phyloP scores from a whole-genome alignment of 35 echinoderm and acorn worm species.

The Stichopus chloronotus region DNA sequence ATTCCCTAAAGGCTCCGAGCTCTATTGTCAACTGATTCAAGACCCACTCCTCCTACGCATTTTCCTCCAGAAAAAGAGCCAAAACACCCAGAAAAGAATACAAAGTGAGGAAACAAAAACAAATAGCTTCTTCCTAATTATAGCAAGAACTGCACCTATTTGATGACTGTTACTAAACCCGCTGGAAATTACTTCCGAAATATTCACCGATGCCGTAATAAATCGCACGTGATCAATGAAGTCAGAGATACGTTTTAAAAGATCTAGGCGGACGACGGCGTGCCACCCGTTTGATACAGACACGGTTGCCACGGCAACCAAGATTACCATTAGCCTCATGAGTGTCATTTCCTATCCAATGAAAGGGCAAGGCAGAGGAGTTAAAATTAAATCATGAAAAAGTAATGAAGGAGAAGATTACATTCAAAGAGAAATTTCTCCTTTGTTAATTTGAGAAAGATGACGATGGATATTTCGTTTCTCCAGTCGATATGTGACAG shows the following conservation, averaged over 20 bases:
- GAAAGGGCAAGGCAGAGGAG: not conserved
- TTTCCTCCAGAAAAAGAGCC: not conserved
- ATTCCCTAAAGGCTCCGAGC: too few relatives aligned
- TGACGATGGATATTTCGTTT: too few relatives aligned
- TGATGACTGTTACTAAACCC: not conserved
- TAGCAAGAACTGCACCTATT: not conserved
- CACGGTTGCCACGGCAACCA: slow-evolving; percentile 4
- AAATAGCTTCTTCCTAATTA: not conserved
- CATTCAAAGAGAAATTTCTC: not conserved
- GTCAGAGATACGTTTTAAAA: not conserved
- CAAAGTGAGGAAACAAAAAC: not conserved
- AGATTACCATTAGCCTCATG: slow-evolving; percentile 28
- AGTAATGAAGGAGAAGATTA: slow-evolving; percentile 27
- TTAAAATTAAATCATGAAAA: slow-evolving; percentile 44
- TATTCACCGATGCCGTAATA: not conserved
- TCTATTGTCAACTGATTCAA: not conserved
- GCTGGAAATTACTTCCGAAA: not conserved
- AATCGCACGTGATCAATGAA: not conserved
- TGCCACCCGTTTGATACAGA: not conserved
- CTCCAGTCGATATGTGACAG: too few relatives aligned
- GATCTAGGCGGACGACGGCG: not conserved
- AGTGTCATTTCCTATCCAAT: slow-evolving; percentile 33
- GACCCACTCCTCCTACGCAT: not conserved
- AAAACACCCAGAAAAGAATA: not conserved
- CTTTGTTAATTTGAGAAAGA: too few relatives aligned